Base-by-base conservation (phyloP, 1,140 invertebrate species). In the Plectus sambesii region DNA sequence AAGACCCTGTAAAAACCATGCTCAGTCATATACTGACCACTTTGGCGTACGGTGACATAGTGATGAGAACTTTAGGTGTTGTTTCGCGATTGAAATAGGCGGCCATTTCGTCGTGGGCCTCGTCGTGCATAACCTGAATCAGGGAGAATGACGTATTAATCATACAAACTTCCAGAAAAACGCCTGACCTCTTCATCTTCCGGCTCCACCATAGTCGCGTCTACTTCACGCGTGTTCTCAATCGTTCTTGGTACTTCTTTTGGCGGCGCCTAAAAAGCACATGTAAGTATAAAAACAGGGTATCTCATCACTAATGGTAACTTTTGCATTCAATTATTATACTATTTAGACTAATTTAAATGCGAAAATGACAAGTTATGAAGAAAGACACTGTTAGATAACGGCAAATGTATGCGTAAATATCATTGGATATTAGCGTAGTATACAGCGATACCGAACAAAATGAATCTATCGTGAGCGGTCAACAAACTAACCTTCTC, bases 61-160 rank as follows among this genome's bases (percentile, higher is more conserved):
- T 97, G 9, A 98, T 87, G 0, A 98, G 70, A 30, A 98, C 82
- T 76, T 94, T 96, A 0, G 93, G 90, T 55, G 82, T 81, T 62
- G 85, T 87, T 15, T 81, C 75, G 44, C 83, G 79, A 48, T 80
- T 78, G 66, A 87, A 96, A 72, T 90, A 94, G 19, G 79, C 66
- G 47, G 83, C 78, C 63, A 93, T 82, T 68, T 94, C 87, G 75
- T 97, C 92, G 35, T 80, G 74, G 50, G 81, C 78, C 61, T 89
- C 76, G 70, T 90, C 86, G 26, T 72, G 57, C 40, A 73, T 53
- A 4, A 73, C 65, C 68, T 75, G 53, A 5, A 54, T n/a, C n/a
- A 41, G 46, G 44, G 26, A 29, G 48, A 23, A 45, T 56, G 23
- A 2, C n/a, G 20, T 56, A 25, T 4, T 1, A 49, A 53, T 47